Evolutionary conservation across 2,113 vertebrate species (phyloP).

Genomic region (Euleptes europaea): DNA sequence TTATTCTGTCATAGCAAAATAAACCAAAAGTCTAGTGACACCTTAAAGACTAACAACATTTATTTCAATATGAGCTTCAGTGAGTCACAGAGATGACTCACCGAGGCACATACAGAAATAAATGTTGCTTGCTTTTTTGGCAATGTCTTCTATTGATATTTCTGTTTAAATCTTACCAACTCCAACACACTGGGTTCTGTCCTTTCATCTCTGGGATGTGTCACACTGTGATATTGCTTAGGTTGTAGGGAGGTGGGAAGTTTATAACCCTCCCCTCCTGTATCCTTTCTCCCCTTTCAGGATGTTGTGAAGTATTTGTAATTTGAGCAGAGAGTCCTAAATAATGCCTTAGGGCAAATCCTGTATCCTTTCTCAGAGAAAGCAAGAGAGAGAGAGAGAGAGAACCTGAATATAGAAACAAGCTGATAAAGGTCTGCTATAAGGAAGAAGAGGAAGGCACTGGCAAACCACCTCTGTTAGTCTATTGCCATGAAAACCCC

Average conservation of each 20-base stretch:
- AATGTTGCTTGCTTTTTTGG: neutral
- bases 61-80: too few relatives aligned
- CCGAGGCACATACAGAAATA: neutral
- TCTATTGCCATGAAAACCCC: too few relatives aligned
- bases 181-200: neutral
- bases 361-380: fast-evolving
- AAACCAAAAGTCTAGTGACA: too few relatives aligned
- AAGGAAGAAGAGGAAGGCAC: neutral
- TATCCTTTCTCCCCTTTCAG: neutral
- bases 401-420: neutral
- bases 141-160: neutral
- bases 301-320: neutral
- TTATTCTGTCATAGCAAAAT: too few relatives aligned
- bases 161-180: neutral
- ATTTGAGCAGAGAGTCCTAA: neutral
- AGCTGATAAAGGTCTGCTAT: neutral
- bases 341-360: neutral
- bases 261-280: neutral
- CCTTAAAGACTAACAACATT: too few relatives aligned
- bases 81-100: too few relatives aligned
- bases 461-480: too few relatives aligned
- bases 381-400: fast-evolving
- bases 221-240: neutral
- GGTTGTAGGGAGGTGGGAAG: neutral
- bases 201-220: neutral